These are phyloP conservation scores for Sceloporus tristichus DNA, from an alignment of 2,113 vertebrate genomes.

Conservation along the genomic window DNA sequence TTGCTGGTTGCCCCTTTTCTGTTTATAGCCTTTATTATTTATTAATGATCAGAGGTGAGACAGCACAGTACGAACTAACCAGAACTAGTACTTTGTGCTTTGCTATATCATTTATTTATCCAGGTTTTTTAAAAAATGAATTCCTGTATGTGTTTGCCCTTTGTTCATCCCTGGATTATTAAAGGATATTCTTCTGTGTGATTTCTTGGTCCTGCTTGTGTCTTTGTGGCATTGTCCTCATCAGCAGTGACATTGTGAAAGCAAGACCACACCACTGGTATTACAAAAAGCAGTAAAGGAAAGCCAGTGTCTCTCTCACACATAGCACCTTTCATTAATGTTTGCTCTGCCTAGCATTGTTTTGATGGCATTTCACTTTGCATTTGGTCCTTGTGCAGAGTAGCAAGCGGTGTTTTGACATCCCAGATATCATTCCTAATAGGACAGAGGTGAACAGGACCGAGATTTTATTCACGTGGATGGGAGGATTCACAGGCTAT, in stretches of 20 bases:
- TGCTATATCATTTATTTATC: too few relatives aligned
- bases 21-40: too few relatives aligned
- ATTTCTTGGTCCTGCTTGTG: too few relatives aligned
- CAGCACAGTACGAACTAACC: too few relatives aligned
- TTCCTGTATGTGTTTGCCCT: background rate
- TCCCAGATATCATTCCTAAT: background rate
- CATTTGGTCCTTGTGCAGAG: background rate
- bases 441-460: background rate
- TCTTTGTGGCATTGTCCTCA: too few relatives aligned
- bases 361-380: slow-evolving; percentile 29
- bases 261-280: background rate
- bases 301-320: background rate
- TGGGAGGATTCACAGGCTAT: slow-evolving; percentile 2
- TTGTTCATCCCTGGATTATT: too few relatives aligned
- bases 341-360: slow-evolving; percentile 10
- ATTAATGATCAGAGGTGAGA: too few relatives aligned
- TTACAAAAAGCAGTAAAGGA: background rate
- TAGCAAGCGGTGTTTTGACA: slow-evolving; percentile 22
- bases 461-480: background rate
- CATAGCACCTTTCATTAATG: slow-evolving; percentile 5
- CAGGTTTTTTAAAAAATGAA: too few relatives aligned
- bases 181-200: too few relatives aligned
- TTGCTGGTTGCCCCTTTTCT: too few relatives aligned
- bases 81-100: too few relatives aligned
- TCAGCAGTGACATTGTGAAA: background rate